These are phyloP conservation scores for Furcifer pardalis DNA, from an alignment of 2,797 vertebrate genomes.

Conservation along the genomic window DNA sequence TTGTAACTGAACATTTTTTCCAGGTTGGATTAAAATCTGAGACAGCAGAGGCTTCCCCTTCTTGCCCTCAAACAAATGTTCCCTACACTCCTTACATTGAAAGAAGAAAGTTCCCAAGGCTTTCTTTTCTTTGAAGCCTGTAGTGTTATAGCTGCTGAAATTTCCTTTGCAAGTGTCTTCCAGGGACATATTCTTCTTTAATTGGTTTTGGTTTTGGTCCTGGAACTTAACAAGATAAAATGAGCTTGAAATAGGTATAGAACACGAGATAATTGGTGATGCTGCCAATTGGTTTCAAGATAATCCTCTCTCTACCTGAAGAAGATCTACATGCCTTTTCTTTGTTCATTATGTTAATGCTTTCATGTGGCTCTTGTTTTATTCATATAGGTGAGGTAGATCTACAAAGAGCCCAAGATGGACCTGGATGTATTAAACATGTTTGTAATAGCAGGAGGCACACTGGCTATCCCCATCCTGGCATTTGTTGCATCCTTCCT, in stretches of 20 bases:
- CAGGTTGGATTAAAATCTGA: background rate
- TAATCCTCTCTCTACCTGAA: background rate
- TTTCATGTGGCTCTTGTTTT: slow-evolving; percentile 15
- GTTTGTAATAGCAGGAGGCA: slow-evolving; percentile 89
- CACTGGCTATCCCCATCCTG: slow-evolving; percentile 92
- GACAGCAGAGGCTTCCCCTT: background rate
- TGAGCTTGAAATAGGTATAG: background rate
- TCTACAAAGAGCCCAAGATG: slow-evolving; percentile 74
- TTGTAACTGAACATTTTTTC: background rate
- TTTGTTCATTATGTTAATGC: slow-evolving; percentile 7
- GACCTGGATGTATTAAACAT: slow-evolving; percentile 91
- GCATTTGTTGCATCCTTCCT: slow-evolving; percentile 91
- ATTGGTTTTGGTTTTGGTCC: background rate
- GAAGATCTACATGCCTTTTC: background rate
- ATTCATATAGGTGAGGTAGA: slow-evolving; percentile 49
- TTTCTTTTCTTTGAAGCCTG: background rate
- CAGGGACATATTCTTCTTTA: background rate
- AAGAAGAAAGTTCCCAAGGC: too few relatives aligned
- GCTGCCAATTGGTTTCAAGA: background rate
- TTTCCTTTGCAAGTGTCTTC: background rate
- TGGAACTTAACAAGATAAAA: background rate
- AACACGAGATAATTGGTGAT: background rate
- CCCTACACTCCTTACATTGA: too few relatives aligned
- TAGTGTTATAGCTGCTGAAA: background rate
- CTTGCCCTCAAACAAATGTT: background rate